Conservation (phyloP, 1,140 invertebrate species). For the Pachypeltis micranthus region DNA sequence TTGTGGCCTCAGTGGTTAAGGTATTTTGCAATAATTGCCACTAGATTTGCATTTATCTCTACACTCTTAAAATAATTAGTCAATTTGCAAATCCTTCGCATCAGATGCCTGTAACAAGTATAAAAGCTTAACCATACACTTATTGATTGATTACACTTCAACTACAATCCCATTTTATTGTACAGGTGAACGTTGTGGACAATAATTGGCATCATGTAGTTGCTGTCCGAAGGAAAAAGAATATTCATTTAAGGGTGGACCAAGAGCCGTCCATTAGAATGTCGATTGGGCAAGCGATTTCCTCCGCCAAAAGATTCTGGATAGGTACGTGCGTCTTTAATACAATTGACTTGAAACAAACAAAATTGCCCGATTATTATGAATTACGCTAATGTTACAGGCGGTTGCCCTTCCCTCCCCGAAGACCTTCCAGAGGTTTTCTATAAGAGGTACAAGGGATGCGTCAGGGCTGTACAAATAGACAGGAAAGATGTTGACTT, state of each 20-base stretch:
- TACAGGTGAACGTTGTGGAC: slow-evolving; percentile 51
- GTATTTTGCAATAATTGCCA: too few species aligned
- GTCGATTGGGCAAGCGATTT: slow-evolving; percentile 48
- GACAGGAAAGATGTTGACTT: slow-evolving; percentile 19
- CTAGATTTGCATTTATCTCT: too few species aligned
- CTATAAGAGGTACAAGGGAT: slow-evolving; percentile 21
- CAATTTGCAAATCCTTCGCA: slow-evolving; percentile 22
- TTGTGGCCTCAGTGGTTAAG: too few species aligned
- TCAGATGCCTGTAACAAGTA: not conserved
- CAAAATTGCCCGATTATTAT: not conserved
- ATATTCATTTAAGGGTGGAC: slow-evolving; percentile 57
- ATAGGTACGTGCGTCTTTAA: slow-evolving; percentile 40
- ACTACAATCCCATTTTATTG: not conserved
- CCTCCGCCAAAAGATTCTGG: slow-evolving; percentile 61
- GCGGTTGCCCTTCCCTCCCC: slow-evolving; percentile 19
- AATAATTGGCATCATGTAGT: slow-evolving; percentile 59
- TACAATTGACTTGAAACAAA: not conserved
- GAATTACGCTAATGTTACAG: slow-evolving; percentile 2
- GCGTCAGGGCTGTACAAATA: slow-evolving; percentile 17
- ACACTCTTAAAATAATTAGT: slow-evolving; percentile 42
- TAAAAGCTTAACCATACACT: not conserved
- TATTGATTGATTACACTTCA: not conserved
- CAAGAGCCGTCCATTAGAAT: slow-evolving; percentile 46
- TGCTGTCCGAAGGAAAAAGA: slow-evolving; percentile 50
- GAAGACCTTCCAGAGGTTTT: slow-evolving; percentile 18